Evolutionary conservation across 2,888 invertebrate species (phyloP).

Genomic region (Sarcophaga caerulescens): DNA sequence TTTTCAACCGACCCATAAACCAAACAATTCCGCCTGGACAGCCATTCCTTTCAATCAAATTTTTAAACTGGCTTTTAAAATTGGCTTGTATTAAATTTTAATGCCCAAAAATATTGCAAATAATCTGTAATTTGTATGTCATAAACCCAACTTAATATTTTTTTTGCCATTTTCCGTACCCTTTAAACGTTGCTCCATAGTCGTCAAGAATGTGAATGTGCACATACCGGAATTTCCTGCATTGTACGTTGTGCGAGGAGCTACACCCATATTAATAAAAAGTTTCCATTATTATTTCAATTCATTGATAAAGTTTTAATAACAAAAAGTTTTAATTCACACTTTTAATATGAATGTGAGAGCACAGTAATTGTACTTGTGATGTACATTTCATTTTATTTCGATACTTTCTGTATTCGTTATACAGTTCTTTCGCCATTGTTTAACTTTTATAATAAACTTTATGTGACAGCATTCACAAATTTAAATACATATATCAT

Average conservation of each 20-base stretch:
- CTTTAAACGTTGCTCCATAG: too few species aligned
- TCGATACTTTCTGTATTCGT: not conserved
- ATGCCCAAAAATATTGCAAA: too few species aligned
- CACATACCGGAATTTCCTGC: slow-evolving; percentile 9
- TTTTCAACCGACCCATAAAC: too few species aligned
- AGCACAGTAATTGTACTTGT: not conserved
- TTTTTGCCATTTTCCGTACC: too few species aligned
- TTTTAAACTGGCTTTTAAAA: too few species aligned
- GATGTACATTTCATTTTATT: not conserved
- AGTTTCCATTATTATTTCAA: slow-evolving; percentile 42
- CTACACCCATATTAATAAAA: slow-evolving; percentile 18
- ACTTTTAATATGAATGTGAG: not conserved
- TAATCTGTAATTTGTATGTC: too few species aligned
- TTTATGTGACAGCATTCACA: slow-evolving; percentile 45
- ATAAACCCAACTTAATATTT: too few species aligned
- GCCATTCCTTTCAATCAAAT: too few species aligned
- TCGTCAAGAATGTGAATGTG: too few species aligned
- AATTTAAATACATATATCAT: slow-evolving; percentile 27
- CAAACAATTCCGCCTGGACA: too few species aligned
- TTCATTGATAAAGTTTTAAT: slow-evolving; percentile 44
- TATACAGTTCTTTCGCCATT: not conserved
- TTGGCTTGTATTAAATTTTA: too few species aligned
- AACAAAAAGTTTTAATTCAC: slow-evolving; percentile 7
- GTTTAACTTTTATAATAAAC: slow-evolving; percentile 20
- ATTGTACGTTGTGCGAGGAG: not conserved